Evolutionary conservation across 1,140 invertebrate species (phyloP), one percentile per base, ranked within the genome.

Genomic region (Agrilus planipennis): DNA sequence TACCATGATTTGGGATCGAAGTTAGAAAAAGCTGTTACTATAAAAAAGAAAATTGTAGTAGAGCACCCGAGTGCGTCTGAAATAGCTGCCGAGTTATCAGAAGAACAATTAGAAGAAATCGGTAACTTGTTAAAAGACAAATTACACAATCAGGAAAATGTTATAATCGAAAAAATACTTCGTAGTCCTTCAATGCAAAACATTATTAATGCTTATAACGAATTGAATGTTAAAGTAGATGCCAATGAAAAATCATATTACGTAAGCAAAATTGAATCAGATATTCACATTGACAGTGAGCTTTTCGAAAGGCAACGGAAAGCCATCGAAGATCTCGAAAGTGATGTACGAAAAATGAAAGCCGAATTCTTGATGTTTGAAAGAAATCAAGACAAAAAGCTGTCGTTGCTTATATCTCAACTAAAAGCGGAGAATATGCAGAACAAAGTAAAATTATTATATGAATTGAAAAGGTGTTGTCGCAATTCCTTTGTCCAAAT

Each of bases 291-390:
- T 12, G 23, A 43, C 12, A 30, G 36, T 37, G 42, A 44, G 35
- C 17, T 39, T 15, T 18, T 53, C n/a, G 45, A 49, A 14, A 42
- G 22, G 25, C 45, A 50, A 39, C 45, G 57, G 34, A 34, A 41
- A 4, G 39, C 63, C 14, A 63, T 69, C 6, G 57, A 65, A 20
- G 50, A 57, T 7, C 35, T 70, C 1, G 56, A 60, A 17, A 46
- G 50, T 12, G 65, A 70, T 48, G 60, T 70, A 7, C 52, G 59
- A 2, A 60, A 58, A 20, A 57, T 70, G 4, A 67, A 66, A 40
- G 45, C 55, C 12, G 55, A 68, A 6, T 50, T 68, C 1, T 46
- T 51, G 2, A 52, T 61, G 9, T 60, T 55, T 21, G 52, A 65
- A 34, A 49, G 58, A 11, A 47, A 59, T 1, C 60, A 62, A 38